Evolutionary conservation across 2,888 invertebrate genomes (phyloP).

Genomic region (Caenorhabditis auriculariae): DNA sequence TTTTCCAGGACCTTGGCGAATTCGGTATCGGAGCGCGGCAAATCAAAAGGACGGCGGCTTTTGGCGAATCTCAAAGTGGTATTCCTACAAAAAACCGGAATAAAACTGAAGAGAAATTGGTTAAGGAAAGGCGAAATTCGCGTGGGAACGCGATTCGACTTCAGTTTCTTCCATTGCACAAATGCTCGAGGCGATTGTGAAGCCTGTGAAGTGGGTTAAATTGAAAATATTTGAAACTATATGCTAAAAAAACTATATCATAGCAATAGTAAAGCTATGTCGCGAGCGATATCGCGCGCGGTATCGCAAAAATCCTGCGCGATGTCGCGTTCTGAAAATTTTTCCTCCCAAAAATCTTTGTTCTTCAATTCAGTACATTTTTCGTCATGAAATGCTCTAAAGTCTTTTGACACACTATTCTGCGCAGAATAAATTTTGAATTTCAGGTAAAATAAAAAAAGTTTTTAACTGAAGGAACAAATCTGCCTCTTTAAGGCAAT

Average conservation of each 20-base stretch:
- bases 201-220: constrained; percentile 43
- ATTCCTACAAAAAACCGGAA: constrained; percentile 3
- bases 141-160: constrained; percentile 52
- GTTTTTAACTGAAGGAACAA: no score
- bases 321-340: neutral
- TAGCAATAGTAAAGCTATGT: no score
- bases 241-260: no score
- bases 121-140: constrained; percentile 34
- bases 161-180: constrained; percentile 29
- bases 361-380: no score
- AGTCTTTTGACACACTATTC: no score
- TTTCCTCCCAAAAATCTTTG: neutral
- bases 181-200: constrained; percentile 44
- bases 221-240: no score
- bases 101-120: neutral
- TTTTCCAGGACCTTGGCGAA: constrained; percentile 77
- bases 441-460: no score
- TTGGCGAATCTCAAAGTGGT: constrained; percentile 62
- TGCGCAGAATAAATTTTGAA: no score
- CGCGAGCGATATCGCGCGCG: no score
- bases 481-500: no score
- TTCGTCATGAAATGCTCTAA: no score
- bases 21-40: constrained; percentile 91
- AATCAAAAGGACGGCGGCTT: constrained; percentile 80
- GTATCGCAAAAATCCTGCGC: no score